These are phyloP conservation scores for Hippocampus guttulatus DNA, from an alignment of 2,113 vertebrate species.

Conservation along the genomic window DNA sequence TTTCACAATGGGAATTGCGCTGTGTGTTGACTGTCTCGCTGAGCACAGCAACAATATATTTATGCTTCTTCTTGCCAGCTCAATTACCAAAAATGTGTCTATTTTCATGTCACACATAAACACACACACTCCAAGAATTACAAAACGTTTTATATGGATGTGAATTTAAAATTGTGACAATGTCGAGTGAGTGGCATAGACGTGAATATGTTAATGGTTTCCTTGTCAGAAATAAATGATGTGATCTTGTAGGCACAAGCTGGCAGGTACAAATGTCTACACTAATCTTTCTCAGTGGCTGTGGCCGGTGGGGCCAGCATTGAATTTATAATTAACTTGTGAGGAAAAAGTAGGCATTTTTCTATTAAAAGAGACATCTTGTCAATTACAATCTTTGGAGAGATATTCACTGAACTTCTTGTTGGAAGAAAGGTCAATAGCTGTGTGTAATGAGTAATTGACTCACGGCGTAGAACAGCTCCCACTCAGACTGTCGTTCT, in stretches of 20 bases:
- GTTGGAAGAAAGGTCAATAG: conserved; percentile 80
- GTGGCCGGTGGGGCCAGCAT: conserved; percentile 60
- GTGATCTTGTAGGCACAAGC: conserved; percentile 51
- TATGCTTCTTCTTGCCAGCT: conserved; percentile 9
- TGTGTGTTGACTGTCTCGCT: conserved; percentile 21
- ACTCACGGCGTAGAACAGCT: conserved; percentile 70
- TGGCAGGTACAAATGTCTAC: conserved; percentile 70
- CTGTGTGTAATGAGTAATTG: conserved; percentile 78
- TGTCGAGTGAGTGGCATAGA: conserved; percentile 39
- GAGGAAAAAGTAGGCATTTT: conserved; percentile 74
- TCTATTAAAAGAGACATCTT: conserved; percentile 80
- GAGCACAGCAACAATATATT: conserved; percentile 6
- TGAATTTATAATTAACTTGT: conserved; percentile 76
- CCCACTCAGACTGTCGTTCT: conserved; percentile 62
- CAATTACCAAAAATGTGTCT: conserved; percentile 32
- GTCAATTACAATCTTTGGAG: conserved; percentile 78
- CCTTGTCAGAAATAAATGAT: conserved; percentile 53
- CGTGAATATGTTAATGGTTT: conserved; percentile 50
- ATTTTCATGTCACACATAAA: conserved; percentile 14
- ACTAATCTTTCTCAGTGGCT: conserved; percentile 66
- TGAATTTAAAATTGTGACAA: conserved; percentile 44
- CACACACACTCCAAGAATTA: conserved; percentile 22
- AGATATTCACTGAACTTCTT: conserved; percentile 77
- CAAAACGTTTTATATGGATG: conserved; percentile 29
- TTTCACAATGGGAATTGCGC: conserved; percentile 50